Evolutionary conservation across 2,797 vertebrate genomes (phyloP).

Genomic region (Anomalospiza imberbis): DNA sequence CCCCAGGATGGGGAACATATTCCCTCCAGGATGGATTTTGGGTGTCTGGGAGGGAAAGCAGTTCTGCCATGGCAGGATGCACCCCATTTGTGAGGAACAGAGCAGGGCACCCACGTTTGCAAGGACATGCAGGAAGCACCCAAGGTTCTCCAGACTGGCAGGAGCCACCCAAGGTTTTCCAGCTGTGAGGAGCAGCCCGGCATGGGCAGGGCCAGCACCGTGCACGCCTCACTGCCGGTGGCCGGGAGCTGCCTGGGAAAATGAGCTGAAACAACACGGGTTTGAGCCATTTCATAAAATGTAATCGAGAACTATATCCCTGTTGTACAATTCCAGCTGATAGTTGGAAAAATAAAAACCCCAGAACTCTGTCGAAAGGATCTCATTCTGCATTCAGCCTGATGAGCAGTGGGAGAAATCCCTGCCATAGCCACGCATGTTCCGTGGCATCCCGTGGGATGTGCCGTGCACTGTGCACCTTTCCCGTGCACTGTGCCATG

Average conservation of each 20-base stretch:
- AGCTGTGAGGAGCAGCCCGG: background rate
- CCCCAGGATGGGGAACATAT: too few species aligned
- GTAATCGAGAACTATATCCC: constrained; percentile 6
- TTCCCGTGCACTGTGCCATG: rapidly evolving
- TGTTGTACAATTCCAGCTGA: background rate
- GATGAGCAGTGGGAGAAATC: background rate
- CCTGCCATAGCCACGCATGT: rapidly evolving
- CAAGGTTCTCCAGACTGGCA: background rate
- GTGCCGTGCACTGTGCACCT: rapidly evolving
- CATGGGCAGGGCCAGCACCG: rapidly evolving
- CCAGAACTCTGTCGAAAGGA: background rate
- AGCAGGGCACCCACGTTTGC: background rate
- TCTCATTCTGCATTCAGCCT: background rate
- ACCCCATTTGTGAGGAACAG: background rate
- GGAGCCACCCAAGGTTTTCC: background rate
- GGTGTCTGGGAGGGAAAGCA: background rate
- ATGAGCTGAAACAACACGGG: background rate
- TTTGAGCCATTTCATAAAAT: constrained; percentile 27
- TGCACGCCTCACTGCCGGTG: background rate
- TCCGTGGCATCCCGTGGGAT: rapidly evolving
- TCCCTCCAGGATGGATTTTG: background rate
- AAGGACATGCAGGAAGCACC: background rate
- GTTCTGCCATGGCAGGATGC: rapidly evolving
- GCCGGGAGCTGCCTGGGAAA: background rate
- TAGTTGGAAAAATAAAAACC: background rate